Percentiles rank a stretch among this genome's conserved stretches.
These are phyloP conservation scores for Melanchra persicariae DNA, from an alignment of 2,888 invertebrate genomes.

Conservation along the genomic window DNA sequence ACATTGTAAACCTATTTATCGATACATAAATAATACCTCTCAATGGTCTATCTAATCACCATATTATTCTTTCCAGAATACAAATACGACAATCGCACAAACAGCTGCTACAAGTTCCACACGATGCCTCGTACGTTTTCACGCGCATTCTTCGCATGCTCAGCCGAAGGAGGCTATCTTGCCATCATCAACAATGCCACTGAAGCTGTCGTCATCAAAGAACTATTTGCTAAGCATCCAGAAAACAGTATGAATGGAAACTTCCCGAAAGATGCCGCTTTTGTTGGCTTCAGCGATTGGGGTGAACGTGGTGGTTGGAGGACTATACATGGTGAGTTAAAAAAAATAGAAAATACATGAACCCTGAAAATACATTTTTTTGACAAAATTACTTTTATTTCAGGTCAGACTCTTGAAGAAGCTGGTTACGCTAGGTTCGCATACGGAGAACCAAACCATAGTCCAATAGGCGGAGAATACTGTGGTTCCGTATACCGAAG, in stretches of 20 bases:
- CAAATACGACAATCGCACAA: slow-evolving; percentile 66
- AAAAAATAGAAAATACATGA: no score
- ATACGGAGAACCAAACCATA: slow-evolving; percentile 70
- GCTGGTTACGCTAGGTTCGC: slow-evolving; percentile 74
- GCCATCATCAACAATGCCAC: slow-evolving; percentile 75
- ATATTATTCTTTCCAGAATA: slow-evolving; percentile 70
- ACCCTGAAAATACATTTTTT: no score
- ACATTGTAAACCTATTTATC: background rate
- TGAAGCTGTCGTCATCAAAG: slow-evolving; percentile 67
- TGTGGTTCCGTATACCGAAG: slow-evolving; percentile 71
- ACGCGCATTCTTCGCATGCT: slow-evolving; percentile 74
- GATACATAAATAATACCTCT: background rate
- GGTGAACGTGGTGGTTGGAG: slow-evolving; percentile 71
- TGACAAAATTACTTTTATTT: background rate
- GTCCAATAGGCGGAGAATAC: slow-evolving; percentile 64
- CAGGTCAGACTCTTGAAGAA: slow-evolving; percentile 72
- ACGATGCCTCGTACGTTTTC: slow-evolving; percentile 70
- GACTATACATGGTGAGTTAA: slow-evolving; percentile 71
- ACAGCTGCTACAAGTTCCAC: slow-evolving; percentile 80
- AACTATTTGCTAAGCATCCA: slow-evolving; percentile 67
- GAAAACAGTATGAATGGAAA: slow-evolving; percentile 53
- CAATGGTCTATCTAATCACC: background rate
- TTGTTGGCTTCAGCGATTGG: slow-evolving; percentile 73
- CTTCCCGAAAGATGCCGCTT: slow-evolving; percentile 60
- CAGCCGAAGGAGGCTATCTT: slow-evolving; percentile 76